Evolutionary conservation across 2,888 invertebrate species (phyloP), one percentile per base, ranked within the genome.

Genomic region (Pachycephus smyrnensis): DNA sequence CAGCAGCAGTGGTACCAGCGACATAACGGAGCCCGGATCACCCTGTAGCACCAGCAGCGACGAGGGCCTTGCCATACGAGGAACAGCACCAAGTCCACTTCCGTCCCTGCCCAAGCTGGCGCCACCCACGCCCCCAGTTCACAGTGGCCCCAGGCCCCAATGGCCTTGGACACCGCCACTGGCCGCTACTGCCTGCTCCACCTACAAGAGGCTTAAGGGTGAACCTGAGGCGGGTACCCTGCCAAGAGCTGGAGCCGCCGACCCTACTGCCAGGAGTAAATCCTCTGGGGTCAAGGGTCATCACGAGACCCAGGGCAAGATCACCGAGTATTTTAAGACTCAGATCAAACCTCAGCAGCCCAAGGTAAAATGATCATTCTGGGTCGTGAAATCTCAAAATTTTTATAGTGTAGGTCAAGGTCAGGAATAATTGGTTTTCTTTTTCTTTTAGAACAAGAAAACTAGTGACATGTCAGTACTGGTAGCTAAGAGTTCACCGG

Each of bases 1-100:
- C 88, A 90, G 88, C 91, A 92, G 81, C 84, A 90, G 88, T 91
- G 94, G 94, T 87, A 92, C 94, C 87, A 97, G 96, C 92, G 97
- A 97, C 93, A 96, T 96, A 92, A 96, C 96, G 86, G 97, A 97
- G 92, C 97, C 97, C 78, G 96, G 96, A 83, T 97, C 97, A 80
- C 97, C 97, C 86, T 96, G 95, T 92, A 96, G 96, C 92, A 95
- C 95, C 55, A 89, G 94, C 92, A 92, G 93, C 88, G 93, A 93
- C 89, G 94, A 94, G 84, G 94, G 94, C 55, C 85, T 91, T 79
- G 88, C 84, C 81, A 82, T 88, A 74, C 86, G 86, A 37, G 89
- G 88, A 73, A 84, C 89, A 75, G 87, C 89, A 40, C 87, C 87
- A 77, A 88, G 89, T 82, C 88, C 90, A 80, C 84, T 89, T 80